These are phyloP conservation scores for Sphenopsis melanotis DNA, from an alignment of 2,797 vertebrate genomes.

Conservation along the genomic window DNA sequence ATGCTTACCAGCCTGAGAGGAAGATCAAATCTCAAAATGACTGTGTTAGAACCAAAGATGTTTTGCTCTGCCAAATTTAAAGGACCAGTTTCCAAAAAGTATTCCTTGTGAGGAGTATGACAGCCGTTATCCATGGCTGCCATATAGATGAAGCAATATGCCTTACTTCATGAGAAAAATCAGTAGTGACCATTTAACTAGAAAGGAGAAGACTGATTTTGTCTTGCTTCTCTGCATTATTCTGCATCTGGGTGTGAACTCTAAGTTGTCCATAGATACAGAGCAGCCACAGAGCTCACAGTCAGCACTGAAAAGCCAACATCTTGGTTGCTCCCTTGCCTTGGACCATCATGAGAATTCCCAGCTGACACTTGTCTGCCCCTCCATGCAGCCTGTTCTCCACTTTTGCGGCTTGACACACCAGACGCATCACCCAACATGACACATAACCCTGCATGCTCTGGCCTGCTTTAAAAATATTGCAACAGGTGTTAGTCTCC, in stretches of 20 bases:
- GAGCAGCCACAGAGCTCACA: not conserved
- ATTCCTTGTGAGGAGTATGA: not conserved
- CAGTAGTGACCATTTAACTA: not conserved
- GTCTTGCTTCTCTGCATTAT: not conserved
- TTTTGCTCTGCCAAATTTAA: not conserved
- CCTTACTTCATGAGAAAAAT: not conserved
- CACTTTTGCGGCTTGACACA: not conserved
- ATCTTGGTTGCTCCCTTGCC: not conserved
- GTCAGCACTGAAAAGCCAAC: not conserved
- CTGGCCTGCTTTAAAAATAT: not conserved
- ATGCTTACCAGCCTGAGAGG: not conserved
- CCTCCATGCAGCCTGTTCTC: not conserved
- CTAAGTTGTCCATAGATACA: not conserved
- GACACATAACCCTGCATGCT: not conserved
- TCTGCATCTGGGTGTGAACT: not conserved
- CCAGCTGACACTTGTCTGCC: not conserved
- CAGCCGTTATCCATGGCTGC: not conserved
- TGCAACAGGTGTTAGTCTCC: not conserved
- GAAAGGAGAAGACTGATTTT: not conserved
- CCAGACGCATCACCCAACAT: not conserved
- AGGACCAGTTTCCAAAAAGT: not conserved
- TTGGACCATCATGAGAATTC: not conserved
- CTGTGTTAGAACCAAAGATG: not conserved
- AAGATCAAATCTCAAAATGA: not conserved
- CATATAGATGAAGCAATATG: not conserved